A percentile compares a stretch with the other conserved stretches of the same genome.
These are phyloP conservation scores for Sarcophaga caerulescens DNA, from an alignment of 2,888 invertebrate genomes.

Conservation along the genomic window DNA sequence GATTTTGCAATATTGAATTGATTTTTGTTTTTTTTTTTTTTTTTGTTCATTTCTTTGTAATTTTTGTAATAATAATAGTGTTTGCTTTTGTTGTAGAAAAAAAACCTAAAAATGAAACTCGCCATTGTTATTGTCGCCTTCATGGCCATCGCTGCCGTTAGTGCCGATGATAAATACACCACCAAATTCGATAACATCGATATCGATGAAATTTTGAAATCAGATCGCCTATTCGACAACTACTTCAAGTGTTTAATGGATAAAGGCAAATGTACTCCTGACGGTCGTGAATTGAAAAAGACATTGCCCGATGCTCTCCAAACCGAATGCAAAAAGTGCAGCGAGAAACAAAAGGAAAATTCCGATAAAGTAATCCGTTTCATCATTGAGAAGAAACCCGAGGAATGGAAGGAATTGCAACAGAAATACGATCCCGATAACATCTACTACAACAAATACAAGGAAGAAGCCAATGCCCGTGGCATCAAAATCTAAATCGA, in stretches of 20 bases:
- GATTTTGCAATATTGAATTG: constrained; percentile 49
- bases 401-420: constrained; percentile 85
- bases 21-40: background rate
- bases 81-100: constrained; percentile 26
- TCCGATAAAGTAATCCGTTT: constrained; percentile 85
- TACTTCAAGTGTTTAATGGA: constrained; percentile 84
- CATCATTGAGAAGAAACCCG: constrained; percentile 85
- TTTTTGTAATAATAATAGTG: background rate
- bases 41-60: background rate
- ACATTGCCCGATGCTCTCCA: constrained; percentile 85
- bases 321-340: constrained; percentile 85
- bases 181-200: constrained; percentile 83
- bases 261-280: constrained; percentile 83
- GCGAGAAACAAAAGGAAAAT: constrained; percentile 83
- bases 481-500: constrained; percentile 78
- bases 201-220: constrained; percentile 83
- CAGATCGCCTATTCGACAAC: constrained; percentile 82
- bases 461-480: constrained; percentile 82
- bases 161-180: constrained; percentile 75
- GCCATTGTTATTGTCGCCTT: constrained; percentile 58
- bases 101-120: constrained; percentile 57
- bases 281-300: constrained; percentile 84
- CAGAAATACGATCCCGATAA: constrained; percentile 87
- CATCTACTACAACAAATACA: constrained; percentile 85
- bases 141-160: constrained; percentile 73